Percentiles rank a stretch among this genome's conserved stretches.
These are phyloP conservation scores for Clanis bilineata DNA, from an alignment of 2,888 invertebrate genomes.

Conservation along the genomic window DNA sequence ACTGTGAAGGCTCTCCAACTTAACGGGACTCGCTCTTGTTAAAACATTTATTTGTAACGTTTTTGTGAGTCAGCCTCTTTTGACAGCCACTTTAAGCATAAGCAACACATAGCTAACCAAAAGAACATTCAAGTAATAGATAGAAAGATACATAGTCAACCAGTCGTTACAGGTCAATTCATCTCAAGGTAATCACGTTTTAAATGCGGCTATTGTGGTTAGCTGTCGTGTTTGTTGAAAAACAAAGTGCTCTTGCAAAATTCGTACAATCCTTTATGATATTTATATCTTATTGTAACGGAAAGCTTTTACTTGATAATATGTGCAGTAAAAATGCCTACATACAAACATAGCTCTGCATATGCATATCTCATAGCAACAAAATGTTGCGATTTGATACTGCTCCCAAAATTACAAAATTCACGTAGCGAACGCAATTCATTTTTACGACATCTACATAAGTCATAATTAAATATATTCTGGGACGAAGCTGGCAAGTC, in stretches of 20 bases:
- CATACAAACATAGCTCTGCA: too few relatives aligned
- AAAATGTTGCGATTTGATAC: too few relatives aligned
- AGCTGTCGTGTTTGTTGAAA: background rate
- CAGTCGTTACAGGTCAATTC: constrained; percentile 53
- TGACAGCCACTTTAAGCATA: background rate
- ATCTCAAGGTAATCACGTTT: constrained; percentile 68
- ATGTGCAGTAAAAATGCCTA: too few relatives aligned
- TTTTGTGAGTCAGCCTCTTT: background rate
- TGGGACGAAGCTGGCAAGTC: too few relatives aligned
- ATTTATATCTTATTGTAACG: background rate
- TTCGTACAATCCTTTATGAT: background rate
- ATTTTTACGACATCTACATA: too few relatives aligned
- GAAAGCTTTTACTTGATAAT: too few relatives aligned
- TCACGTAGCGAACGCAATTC: too few relatives aligned
- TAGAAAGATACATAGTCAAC: background rate
- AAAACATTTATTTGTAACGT: background rate
- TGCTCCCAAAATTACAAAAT: too few relatives aligned
- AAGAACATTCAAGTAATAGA: background rate
- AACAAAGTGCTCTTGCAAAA: background rate
- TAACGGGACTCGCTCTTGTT: constrained; percentile 28
- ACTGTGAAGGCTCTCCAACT: constrained; percentile 7
- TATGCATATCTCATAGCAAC: too few relatives aligned
- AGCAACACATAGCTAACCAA: background rate
- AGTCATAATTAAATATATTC: too few relatives aligned
- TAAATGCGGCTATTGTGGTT: background rate